These are phyloP conservation scores for Ciconia boyciana DNA, from an alignment of 2,113 vertebrate species.

Conservation along the genomic window DNA sequence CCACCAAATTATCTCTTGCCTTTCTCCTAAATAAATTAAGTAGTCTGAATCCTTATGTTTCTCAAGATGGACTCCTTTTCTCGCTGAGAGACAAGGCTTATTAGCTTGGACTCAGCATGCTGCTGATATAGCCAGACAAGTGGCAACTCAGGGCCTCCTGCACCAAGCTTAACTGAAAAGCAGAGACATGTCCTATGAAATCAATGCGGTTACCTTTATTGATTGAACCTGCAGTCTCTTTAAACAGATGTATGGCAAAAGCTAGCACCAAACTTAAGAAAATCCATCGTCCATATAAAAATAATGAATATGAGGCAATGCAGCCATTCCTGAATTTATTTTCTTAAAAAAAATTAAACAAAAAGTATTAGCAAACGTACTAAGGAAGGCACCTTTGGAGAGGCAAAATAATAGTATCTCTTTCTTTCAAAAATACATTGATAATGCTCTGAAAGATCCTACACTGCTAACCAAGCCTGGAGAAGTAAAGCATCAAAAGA, in stretches of 20 bases:
- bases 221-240: neutral
- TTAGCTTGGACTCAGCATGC: neutral
- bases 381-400: neutral
- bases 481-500: neutral
- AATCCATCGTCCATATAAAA: neutral
- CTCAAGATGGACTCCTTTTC: neutral
- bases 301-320: neutral
- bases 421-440: neutral
- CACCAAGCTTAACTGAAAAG: neutral
- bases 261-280: neutral
- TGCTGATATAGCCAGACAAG: neutral
- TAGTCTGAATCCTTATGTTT: neutral
- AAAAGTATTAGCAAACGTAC: neutral
- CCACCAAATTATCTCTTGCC: neutral
- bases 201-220: neutral
- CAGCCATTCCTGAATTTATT: neutral
- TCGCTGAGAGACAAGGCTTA: neutral
- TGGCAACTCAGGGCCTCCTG: neutral
- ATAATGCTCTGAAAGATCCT: neutral
- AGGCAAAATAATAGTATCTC: neutral
- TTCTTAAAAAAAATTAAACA: neutral
- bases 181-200: neutral
- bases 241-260: neutral
- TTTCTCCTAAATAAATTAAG: neutral
- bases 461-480: neutral